Evolutionary conservation across 1,140 invertebrate genomes (phyloP).

Genomic region (Brachionus angularis): DNA sequence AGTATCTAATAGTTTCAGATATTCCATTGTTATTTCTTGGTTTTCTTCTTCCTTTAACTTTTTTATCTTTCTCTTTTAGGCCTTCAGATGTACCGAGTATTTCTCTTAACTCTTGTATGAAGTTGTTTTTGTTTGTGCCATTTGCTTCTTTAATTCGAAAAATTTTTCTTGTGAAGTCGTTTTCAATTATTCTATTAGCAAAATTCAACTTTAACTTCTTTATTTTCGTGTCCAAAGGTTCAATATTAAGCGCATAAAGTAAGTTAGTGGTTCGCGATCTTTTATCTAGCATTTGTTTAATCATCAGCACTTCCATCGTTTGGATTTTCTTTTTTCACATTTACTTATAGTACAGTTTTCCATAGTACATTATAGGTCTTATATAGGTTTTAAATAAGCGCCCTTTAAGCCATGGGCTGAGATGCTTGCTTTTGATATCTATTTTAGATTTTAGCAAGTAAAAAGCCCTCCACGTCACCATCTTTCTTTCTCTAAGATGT

Average conservation of each 20-base stretch:
- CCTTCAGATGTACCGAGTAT: too few species aligned
- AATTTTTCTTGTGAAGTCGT: background rate
- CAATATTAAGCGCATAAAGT: slow-evolving; percentile 19
- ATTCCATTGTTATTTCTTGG: too few species aligned
- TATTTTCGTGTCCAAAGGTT: slow-evolving; percentile 6
- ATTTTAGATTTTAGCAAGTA: slow-evolving; percentile 3
- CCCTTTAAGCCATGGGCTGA: background rate
- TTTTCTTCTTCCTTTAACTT: too few species aligned
- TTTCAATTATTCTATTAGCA: background rate
- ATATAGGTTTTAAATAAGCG: slow-evolving; percentile 23
- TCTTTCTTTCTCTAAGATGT: slow-evolving; percentile 4
- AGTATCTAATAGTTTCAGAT: too few species aligned
- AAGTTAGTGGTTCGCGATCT: slow-evolving; percentile 12
- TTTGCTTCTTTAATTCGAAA: background rate
- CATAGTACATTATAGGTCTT: slow-evolving; percentile 20
- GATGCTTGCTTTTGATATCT: background rate
- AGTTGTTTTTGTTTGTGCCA: background rate
- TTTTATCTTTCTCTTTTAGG: too few species aligned
- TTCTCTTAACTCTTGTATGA: slow-evolving; percentile 1
- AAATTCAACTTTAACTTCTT: slow-evolving; percentile 10
- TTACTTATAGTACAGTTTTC: background rate
- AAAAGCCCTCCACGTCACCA: slow-evolving; percentile 9
- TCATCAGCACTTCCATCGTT: slow-evolving; percentile 16
- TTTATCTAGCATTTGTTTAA: slow-evolving; percentile 20
- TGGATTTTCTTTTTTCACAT: background rate